Conservation (phyloP, 1,140 invertebrate species). For the Megalopta genalis region DNA sequence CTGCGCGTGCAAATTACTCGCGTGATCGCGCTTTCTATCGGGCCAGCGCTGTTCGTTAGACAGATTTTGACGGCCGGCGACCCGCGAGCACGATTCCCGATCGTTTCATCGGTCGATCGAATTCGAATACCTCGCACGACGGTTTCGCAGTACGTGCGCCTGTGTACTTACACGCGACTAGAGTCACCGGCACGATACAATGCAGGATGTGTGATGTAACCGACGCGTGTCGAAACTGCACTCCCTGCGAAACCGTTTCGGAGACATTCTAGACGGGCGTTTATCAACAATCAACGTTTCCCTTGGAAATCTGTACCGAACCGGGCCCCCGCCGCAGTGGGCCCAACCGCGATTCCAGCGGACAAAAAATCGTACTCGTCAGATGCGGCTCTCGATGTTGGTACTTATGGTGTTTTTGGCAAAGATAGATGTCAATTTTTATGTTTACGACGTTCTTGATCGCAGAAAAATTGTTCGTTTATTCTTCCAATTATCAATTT, state of each 20-base stretch:
- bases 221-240: constrained; percentile 28
- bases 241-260: constrained; percentile 16
- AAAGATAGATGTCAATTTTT: too few species aligned
- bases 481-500: too few species aligned
- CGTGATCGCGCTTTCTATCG: constrained; percentile 50
- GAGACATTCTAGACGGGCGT: constrained; percentile 28
- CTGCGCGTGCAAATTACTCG: constrained; percentile 42
- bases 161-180: background rate
- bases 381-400: too few species aligned
- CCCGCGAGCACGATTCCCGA: background rate
- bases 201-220: constrained; percentile 43
- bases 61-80: constrained; percentile 24
- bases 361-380: too few species aligned
- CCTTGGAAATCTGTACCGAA: background rate
- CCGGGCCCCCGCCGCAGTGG: too few species aligned
- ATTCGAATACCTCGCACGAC: constrained; percentile 22
- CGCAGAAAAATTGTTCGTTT: too few species aligned
- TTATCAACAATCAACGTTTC: constrained; percentile 10
- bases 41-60: constrained; percentile 20
- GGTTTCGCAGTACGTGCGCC: too few species aligned
- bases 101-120: constrained; percentile 4
- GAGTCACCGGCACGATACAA: constrained; percentile 29
- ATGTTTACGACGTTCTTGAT: too few species aligned
- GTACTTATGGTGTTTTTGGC: too few species aligned
- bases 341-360: too few species aligned